phyloP scores from a whole-genome alignment of 2,888 invertebrate genomes.

The Thumatha senex region DNA sequence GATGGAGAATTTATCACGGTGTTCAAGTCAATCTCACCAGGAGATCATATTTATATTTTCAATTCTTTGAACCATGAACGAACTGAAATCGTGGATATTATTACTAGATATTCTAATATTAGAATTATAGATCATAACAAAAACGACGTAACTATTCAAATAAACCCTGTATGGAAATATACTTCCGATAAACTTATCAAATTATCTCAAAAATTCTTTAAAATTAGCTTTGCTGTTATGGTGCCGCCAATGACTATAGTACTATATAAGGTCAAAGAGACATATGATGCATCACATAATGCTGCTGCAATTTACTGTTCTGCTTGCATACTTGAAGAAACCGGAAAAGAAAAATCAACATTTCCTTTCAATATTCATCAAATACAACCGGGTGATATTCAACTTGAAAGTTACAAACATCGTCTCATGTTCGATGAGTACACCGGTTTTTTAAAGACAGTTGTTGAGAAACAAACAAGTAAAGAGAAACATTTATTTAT shows the following conservation, averaged over 20 bases:
- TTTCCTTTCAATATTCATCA: constrained; percentile 82
- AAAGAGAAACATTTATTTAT: constrained; percentile 64
- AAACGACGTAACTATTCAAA: constrained; percentile 74
- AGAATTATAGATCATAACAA: constrained; percentile 87
- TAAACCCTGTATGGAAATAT: constrained; percentile 71
- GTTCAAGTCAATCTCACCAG: constrained; percentile 77
- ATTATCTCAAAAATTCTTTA: constrained; percentile 77
- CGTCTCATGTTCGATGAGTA: constrained; percentile 91
- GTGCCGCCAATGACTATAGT: constrained; percentile 90
- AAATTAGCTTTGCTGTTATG: constrained; percentile 88
- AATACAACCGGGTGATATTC: constrained; percentile 90
- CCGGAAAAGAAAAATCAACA: constrained; percentile 23
- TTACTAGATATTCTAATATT: constrained; percentile 87
- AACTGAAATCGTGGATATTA: constrained; percentile 89
- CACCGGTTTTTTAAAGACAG: constrained; percentile 91
- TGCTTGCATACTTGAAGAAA: constrained; percentile 53
- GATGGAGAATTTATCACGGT: constrained; percentile 68
- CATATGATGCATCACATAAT: constrained; percentile 56
- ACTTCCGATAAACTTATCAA: constrained; percentile 52
- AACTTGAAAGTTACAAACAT: constrained; percentile 91
- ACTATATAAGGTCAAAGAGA: constrained; percentile 83
- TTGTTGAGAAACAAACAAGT: constrained; percentile 83
- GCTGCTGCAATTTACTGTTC: constrained; percentile 64
- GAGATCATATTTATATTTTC: constrained; percentile 88
- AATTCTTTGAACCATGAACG: constrained; percentile 92